phyloP scores from a whole-genome alignment of 1,140 invertebrate species.

The Papilio glaucus region DNA sequence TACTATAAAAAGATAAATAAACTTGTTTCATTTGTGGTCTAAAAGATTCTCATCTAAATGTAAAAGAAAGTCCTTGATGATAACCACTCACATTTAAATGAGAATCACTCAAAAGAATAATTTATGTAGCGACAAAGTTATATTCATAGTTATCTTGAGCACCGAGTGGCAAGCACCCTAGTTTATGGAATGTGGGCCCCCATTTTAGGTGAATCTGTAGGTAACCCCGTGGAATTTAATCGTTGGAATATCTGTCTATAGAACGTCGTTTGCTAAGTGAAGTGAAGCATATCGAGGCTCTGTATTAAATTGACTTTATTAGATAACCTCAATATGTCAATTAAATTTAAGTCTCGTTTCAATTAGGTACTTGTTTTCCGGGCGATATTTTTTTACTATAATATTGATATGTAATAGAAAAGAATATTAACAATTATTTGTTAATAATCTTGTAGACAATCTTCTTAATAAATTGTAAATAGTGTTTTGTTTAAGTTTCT shows the following conservation, averaged over 20 bases:
- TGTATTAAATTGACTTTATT: too few species aligned
- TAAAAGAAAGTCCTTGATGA: background rate
- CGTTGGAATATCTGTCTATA: constrained; percentile 30
- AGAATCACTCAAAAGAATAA: background rate
- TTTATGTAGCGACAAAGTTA: background rate
- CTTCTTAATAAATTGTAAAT: too few species aligned
- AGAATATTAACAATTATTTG: too few species aligned
- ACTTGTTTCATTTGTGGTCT: background rate
- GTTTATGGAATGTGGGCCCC: constrained; percentile 28
- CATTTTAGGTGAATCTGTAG: constrained; percentile 18
- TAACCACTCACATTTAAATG: background rate
- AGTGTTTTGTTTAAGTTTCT: too few species aligned
- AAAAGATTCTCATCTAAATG: background rate
- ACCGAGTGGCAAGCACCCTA: background rate
- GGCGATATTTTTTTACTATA: too few species aligned
- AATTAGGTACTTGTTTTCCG: too few species aligned
- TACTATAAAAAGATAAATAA: background rate
- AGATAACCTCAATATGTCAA: background rate
- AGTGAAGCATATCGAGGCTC: background rate
- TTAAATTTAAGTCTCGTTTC: background rate
- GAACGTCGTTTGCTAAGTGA: constrained; percentile 4
- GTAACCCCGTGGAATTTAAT: constrained; percentile 31
- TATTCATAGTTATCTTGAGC: background rate
- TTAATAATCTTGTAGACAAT: too few species aligned
- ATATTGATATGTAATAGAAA: too few species aligned